These are phyloP conservation scores for Caenorhabditis doughertyi DNA, from an alignment of 2,888 invertebrate genomes.

Conservation along the genomic window DNA sequence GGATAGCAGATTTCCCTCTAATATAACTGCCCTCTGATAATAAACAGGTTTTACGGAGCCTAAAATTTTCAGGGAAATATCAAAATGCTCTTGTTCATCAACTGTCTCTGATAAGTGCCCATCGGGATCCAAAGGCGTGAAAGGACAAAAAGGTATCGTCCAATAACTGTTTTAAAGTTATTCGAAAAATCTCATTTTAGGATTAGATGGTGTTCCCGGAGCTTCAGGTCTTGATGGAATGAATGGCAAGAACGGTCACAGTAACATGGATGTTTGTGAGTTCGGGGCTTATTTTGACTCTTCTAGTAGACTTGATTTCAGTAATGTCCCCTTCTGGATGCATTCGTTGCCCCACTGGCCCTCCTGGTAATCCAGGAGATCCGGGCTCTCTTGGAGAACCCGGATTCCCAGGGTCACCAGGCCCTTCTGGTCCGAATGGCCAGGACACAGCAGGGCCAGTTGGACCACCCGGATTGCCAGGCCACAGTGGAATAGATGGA, in stretches of 20 bases:
- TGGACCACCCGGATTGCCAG: conserved; percentile 29
- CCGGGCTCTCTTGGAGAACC: conserved; percentile 22
- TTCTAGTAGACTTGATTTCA: neutral
- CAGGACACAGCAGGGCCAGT: neutral
- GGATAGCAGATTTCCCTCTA: too few species aligned
- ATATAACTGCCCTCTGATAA: too few species aligned
- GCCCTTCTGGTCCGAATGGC: conserved; percentile 26
- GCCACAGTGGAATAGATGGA: conserved; percentile 31
- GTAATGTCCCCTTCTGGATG: conserved; percentile 45
- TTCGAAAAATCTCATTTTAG: conserved; percentile 1
- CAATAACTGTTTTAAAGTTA: too few species aligned
- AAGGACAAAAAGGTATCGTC: conserved; percentile 3
- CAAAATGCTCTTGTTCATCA: conserved; percentile 37
- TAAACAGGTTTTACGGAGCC: too few species aligned
- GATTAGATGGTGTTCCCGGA: conserved; percentile 28
- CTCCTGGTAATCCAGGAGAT: conserved; percentile 29
- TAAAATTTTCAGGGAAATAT: neutral
- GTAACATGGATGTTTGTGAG: conserved; percentile 37
- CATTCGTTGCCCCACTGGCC: conserved; percentile 46
- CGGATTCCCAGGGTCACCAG: conserved; percentile 16
- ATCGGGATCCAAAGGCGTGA: conserved; percentile 17
- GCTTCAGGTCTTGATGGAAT: neutral
- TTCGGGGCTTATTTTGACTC: too few species aligned
- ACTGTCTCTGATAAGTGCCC: conserved; percentile 22
- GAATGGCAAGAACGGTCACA: conserved; percentile 17